Conservation (phyloP, 2,888 invertebrate species). For the Arrhopalites spinosus region DNA sequence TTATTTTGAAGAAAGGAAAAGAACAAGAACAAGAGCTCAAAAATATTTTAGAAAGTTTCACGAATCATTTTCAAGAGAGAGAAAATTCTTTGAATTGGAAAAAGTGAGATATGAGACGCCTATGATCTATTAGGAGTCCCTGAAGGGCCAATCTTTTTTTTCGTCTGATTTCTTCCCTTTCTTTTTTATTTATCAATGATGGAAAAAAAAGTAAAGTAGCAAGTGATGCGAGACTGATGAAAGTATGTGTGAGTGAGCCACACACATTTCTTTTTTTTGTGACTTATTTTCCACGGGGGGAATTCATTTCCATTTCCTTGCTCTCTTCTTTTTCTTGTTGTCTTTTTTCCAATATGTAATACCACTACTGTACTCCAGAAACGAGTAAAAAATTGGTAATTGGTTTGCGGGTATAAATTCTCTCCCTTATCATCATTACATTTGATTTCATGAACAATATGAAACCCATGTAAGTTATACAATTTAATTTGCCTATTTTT, state of each 20-base stretch:
- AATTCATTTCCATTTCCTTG: constrained; percentile 6
- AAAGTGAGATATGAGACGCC: constrained; percentile 46
- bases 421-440: too few species aligned
- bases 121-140: constrained; percentile 48
- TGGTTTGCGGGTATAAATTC: neutral
- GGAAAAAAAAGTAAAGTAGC: too few species aligned
- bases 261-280: neutral
- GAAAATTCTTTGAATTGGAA: constrained; percentile 31
- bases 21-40: too few species aligned
- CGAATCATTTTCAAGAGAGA: neutral
- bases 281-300: neutral
- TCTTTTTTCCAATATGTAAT: neutral
- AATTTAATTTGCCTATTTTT: neutral
- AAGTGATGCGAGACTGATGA: too few species aligned
- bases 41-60: too few species aligned
- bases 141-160: constrained; percentile 38
- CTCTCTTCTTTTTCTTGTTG: too few species aligned
- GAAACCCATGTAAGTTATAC: neutral
- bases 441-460: too few species aligned
- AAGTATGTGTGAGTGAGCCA: too few species aligned
- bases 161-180: constrained; percentile 31
- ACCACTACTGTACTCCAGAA: neutral
- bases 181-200: constrained; percentile 15
- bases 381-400: neutral
- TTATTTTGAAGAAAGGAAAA: too few species aligned